Evolutionary conservation across 1,140 invertebrate species (phyloP), one percentile per base, ranked within the genome.

Genomic region (Epicauta chinensis): DNA sequence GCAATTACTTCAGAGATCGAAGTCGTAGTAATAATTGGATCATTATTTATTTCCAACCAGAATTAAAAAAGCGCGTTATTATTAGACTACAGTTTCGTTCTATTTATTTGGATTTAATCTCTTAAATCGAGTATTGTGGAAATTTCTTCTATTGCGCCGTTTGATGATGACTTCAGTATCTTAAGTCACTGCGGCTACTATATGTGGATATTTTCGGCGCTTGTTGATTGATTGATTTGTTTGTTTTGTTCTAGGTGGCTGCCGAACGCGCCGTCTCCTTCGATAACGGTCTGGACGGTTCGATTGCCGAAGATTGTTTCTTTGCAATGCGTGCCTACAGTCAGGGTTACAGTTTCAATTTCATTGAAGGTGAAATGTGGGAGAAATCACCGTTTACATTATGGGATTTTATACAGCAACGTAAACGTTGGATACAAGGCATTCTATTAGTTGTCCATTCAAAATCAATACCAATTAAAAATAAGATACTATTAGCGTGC

Each of bases 351-450:
- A 80, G 84, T 1, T 96, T 96, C 67, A 91, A 93, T 64, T 96
- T 95, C 71, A 82, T 97, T 53, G 92, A 96, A 67, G 93, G 94
- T 13, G 93, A 97, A 73, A 97, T 97, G 93, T 93, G 91, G 84
- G 94, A 98, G 69, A 96, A 97, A 67, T 94, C 91, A 12, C 94
- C 95, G 5, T 98, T 98, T 66, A 93, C 91, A 1, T 71, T 96
- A 1, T 86, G 86, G 78, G 95, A 98, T 70, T 96, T 97, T 66
- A 79, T 98, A 34, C 92, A 96, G 69, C 95, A 98, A 70, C 77
- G 95, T 46, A 97, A 97, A 70, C 80, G 95, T 23, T 98, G 96
- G 96, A 78, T 98, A 39, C 91, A 96, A 75, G 96, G 95, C 61
- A 98, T 98, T 57, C 81, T 92, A 15, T 77, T 98, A 50, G 94